Conservation (phyloP, 2,113 vertebrate species). For the Onychostruthus taczanowskii region DNA sequence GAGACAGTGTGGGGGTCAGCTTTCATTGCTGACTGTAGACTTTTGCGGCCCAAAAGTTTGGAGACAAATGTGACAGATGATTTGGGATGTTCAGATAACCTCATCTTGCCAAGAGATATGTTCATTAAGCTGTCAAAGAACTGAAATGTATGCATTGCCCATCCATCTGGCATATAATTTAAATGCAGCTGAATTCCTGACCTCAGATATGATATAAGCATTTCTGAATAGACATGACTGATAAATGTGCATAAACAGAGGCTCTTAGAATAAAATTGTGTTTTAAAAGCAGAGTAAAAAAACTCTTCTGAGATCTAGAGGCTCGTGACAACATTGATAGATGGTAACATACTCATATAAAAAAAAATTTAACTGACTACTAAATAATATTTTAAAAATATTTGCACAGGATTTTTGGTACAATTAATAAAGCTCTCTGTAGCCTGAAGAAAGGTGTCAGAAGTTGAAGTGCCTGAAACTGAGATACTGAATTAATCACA, state of each 20-base stretch:
- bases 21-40: not conserved
- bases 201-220: conserved; percentile 39
- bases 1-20: not conserved
- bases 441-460: conserved; percentile 58
- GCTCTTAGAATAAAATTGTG: not conserved
- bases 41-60: conserved; percentile 8
- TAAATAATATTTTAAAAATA: conserved; percentile 51
- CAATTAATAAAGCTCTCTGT: conserved; percentile 40
- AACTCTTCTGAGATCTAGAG: not conserved
- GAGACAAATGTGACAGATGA: conserved; percentile 22
- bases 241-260: conserved; percentile 47
- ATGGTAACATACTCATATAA: not conserved
- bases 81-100: conserved; percentile 34
- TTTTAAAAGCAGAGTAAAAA: not conserved
- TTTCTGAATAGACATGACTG: conserved; percentile 43
- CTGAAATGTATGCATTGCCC: conserved; percentile 32
- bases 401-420: conserved; percentile 37
- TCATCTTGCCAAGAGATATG: conserved; percentile 21
- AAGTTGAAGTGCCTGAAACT: conserved; percentile 40
- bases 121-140: conserved; percentile 59
- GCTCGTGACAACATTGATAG: not conserved
- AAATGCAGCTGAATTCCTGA: conserved; percentile 51
- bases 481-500: conserved; percentile 42
- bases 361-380: not conserved
- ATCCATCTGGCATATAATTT: conserved; percentile 42